phyloP scores from a whole-genome alignment of 2,888 invertebrate species.

The Ferdinandea cuprea region DNA sequence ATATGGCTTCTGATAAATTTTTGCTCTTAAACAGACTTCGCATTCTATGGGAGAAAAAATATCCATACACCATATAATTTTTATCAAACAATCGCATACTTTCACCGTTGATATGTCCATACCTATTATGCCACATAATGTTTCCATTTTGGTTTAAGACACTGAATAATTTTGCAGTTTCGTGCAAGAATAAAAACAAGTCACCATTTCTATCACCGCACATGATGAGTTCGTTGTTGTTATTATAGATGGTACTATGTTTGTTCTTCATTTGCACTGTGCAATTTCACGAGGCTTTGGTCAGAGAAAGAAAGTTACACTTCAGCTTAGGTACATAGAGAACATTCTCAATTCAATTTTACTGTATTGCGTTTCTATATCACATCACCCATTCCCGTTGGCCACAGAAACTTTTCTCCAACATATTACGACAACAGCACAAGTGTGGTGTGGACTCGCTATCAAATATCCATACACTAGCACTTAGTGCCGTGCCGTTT shows the following conservation, averaged over 20 bases:
- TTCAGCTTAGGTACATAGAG: constrained; percentile 30
- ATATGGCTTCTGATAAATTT: background rate
- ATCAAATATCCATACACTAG: constrained; percentile 11
- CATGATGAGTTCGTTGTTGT: constrained; percentile 12
- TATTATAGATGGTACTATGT: background rate
- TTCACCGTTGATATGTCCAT: too few species aligned
- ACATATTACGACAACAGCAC: constrained; percentile 22
- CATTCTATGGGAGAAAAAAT: background rate
- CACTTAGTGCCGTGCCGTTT: background rate
- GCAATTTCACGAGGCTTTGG: constrained; percentile 28
- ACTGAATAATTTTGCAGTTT: constrained; percentile 18
- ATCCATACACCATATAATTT: too few species aligned
- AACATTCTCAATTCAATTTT: constrained; percentile 6
- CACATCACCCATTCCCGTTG: constrained; percentile 21
- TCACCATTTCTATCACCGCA: constrained; percentile 17
- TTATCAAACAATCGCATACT: too few species aligned
- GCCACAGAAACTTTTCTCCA: constrained; percentile 7
- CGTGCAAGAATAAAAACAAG: constrained; percentile 1
- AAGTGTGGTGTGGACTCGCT: constrained; percentile 35
- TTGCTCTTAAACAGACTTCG: constrained; percentile 1
- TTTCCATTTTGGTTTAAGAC: too few species aligned
- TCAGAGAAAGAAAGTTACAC: constrained; percentile 21
- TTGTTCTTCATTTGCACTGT: constrained; percentile 27
- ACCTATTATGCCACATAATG: too few species aligned
- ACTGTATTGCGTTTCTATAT: too few species aligned